Evolutionary conservation across 1,140 invertebrate genomes (phyloP), one percentile per base, ranked within the genome.

Genomic region (Cotesia typhae): DNA sequence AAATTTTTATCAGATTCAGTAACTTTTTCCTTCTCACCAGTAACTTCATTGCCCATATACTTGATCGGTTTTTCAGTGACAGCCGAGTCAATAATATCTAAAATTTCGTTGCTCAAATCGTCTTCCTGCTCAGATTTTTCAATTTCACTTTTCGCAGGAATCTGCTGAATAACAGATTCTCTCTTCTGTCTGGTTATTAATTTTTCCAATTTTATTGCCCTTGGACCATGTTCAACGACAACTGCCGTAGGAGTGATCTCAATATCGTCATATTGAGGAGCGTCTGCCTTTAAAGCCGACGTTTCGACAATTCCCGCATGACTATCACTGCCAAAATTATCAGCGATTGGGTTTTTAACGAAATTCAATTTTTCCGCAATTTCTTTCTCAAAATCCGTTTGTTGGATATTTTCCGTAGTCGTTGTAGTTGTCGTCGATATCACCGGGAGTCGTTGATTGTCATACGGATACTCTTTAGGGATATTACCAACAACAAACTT

Each of bases 221-320:
- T 84, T 4, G 88, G 88, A 0, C 88, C 88, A 70, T 89, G 88
- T 74, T 89, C 88, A 4, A 88, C 82, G 0, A 84, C 84, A 0
- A 88, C 82, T 0, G 84, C 82, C 4, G 83, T 78, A 0, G 86
- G 84, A 4, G 79, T 77, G 10, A 84, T 83, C 66, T 77, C 80
- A 9, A 82, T 75, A 6, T 86, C 82, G 3, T 85, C 81, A 41
- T 84, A 84, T 10, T 47, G 41, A 1, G 80, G 79, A 0, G 81
- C 79, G 4, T 74, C 61, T 7, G 68, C 52, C 61, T 78, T 81
- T 10, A 72, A 70, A 53, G 76, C 6, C 14, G 70, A 70, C 28
- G 75, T 74, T 36, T 74, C 72, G 12, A 70, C 35, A n/a, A 74
- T 77, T 0, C 61, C 73, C 5, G 75, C 71, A 6, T 47, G 41